These are phyloP conservation scores for Amblyornis subalaris DNA, from an alignment of 2,113 vertebrate genomes.

Conservation along the genomic window DNA sequence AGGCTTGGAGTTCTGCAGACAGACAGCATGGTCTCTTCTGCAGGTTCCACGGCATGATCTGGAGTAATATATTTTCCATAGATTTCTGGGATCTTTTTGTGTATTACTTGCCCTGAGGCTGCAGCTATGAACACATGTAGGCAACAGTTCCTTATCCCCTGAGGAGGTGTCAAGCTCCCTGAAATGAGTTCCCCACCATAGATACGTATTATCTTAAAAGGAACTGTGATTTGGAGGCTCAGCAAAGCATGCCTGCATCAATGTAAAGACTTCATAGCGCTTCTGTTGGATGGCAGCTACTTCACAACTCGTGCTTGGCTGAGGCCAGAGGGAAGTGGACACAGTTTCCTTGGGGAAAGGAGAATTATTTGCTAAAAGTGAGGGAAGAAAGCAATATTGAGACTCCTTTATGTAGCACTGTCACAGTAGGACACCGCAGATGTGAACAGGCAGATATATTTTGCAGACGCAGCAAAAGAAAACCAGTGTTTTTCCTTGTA, in stretches of 20 bases:
- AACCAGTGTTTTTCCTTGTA: not conserved
- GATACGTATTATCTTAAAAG: not conserved
- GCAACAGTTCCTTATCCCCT: not conserved
- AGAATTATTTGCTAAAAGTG: not conserved
- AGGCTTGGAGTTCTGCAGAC: not conserved
- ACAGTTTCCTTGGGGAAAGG: not conserved
- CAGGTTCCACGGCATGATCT: not conserved
- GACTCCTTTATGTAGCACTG: not conserved
- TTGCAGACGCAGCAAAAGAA: not conserved
- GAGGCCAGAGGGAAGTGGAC: not conserved
- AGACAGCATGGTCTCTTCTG: not conserved
- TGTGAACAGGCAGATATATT: not conserved
- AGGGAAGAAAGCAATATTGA: not conserved
- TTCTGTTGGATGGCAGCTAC: not conserved
- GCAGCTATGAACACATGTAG: not conserved
- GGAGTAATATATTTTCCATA: not conserved
- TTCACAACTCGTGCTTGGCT: not conserved
- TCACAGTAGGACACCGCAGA: not conserved
- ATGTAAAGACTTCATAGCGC: not conserved
- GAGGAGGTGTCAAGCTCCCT: not conserved
- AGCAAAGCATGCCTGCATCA: not conserved
- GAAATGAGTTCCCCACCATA: not conserved
- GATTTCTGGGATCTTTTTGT: not conserved
- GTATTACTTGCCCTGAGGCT: not conserved
- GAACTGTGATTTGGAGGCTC: not conserved